Evolutionary conservation across 2,888 invertebrate genomes (phyloP), one percentile per base, ranked within the genome.

Genomic region (Spicauda simplicius): DNA sequence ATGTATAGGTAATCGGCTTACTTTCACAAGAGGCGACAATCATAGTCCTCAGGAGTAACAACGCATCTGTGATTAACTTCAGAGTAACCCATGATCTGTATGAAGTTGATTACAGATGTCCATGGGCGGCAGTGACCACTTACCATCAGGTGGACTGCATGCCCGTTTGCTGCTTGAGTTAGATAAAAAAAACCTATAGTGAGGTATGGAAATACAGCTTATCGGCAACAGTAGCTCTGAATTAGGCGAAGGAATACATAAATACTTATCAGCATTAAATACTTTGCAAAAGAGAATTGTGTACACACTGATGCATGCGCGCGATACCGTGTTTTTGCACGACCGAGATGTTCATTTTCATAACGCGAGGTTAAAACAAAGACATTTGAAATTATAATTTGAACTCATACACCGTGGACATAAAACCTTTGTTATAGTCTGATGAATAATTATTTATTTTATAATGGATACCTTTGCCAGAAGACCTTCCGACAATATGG

Each of bases 371-470:
- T 73, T 75, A 71, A 73, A 77, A 80, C 79, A 79, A 80, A 79
- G 80, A 77, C 72, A 81, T 84, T 84, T 81, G 80, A 83, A 84
- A 80, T 81, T 85, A 82, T 83, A 85, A 86, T 74, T 73, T 59
- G 41, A 64, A 70, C 69, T 71, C 70, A 70, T 71, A 73, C 69
- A 71, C 67, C 69, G 71, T 58, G 63, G 41, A 71, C 62, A 55
- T 68, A 65, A 66, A 71, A 70, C 69, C 69, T 65, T 69, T 65
- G 71, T 72, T 74, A 71, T 67, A 65, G 71, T 58, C 58, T 55
- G 65, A 61, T 66, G 66, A 60, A 66, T 66, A 64, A 70, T 70
- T 72, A 68, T 62, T 70, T 70, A 56, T 71, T 71, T 72, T 70
- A 70, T 70, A 69, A 69, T 70, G 59, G 5, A 25, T 25, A 64